phyloP scores from a whole-genome alignment of 2,113 vertebrate species.

The Pelusios castaneus region DNA sequence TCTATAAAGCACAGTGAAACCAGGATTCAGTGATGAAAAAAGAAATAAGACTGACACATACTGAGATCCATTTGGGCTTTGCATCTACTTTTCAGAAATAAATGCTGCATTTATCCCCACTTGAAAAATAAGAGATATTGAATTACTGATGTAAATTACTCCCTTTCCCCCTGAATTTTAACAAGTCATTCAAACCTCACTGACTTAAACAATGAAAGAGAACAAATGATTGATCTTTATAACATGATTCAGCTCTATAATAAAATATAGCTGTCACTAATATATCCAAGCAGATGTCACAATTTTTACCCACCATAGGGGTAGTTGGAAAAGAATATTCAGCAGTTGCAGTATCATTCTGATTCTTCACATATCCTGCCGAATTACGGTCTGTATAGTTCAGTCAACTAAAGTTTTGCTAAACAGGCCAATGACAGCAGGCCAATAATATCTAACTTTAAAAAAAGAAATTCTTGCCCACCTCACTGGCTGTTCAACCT shows the following conservation, averaged over 20 bases:
- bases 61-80: neutral
- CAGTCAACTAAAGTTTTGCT: neutral
- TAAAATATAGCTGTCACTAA: slow-evolving; percentile 56
- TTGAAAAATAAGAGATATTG: slow-evolving; percentile 8
- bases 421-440: neutral
- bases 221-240: slow-evolving; percentile 59
- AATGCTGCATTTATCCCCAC: neutral
- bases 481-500: neutral
- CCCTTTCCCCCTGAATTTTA: neutral
- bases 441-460: neutral
- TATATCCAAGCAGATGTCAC: slow-evolving; percentile 26
- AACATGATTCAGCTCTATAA: slow-evolving; percentile 44
- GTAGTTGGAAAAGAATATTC: slow-evolving; percentile 36
- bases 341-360: neutral
- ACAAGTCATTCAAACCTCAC: neutral
- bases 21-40: neutral
- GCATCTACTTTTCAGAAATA: neutral
- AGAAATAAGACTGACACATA: neutral
- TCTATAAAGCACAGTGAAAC: neutral
- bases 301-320: slow-evolving; percentile 48
- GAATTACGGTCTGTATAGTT: neutral
- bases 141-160: slow-evolving; percentile 17
- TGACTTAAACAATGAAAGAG: slow-evolving; percentile 30
- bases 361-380: neutral
- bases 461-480: rapidly evolving